These are phyloP conservation scores for Cotesia congregata DNA, from an alignment of 2,888 invertebrate genomes.

Conservation along the genomic window DNA sequence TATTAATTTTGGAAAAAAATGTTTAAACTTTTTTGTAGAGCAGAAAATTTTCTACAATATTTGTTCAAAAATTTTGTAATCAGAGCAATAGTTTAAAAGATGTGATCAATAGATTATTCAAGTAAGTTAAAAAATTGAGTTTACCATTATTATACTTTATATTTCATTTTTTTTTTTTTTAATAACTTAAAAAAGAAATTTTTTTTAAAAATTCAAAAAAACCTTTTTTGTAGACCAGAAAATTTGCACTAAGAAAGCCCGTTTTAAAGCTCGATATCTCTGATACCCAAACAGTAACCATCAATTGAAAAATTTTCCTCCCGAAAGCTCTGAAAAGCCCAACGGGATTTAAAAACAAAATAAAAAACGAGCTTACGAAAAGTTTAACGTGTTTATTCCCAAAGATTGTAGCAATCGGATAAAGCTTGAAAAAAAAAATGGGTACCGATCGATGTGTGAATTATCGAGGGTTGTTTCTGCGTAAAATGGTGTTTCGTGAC, in stretches of 20 bases:
- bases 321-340: too few relatives aligned
- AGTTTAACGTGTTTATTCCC: background rate
- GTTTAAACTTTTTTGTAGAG: background rate
- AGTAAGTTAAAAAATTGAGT: background rate
- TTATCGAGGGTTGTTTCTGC: slow-evolving; percentile 33
- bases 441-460: slow-evolving; percentile 21
- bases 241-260: background rate
- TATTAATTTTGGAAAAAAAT: background rate
- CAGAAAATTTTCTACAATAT: background rate
- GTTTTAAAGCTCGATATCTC: too few relatives aligned
- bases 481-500: slow-evolving; percentile 44
- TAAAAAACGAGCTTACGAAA: too few relatives aligned
- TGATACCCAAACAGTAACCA: too few relatives aligned
- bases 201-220: background rate
- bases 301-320: too few relatives aligned
- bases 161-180: too few relatives aligned
- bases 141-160: too few relatives aligned
- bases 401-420: background rate
- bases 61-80: background rate
- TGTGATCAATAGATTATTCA: background rate
- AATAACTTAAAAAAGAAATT: too few relatives aligned
- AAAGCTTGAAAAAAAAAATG: slow-evolving; percentile 27
- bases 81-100: background rate
- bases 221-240: background rate
- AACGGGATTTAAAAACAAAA: too few relatives aligned